Percentiles rank a stretch among this genome's conserved stretches.
Conservation (phyloP, 2,888 invertebrate species). For the Campoplex capitator region DNA sequence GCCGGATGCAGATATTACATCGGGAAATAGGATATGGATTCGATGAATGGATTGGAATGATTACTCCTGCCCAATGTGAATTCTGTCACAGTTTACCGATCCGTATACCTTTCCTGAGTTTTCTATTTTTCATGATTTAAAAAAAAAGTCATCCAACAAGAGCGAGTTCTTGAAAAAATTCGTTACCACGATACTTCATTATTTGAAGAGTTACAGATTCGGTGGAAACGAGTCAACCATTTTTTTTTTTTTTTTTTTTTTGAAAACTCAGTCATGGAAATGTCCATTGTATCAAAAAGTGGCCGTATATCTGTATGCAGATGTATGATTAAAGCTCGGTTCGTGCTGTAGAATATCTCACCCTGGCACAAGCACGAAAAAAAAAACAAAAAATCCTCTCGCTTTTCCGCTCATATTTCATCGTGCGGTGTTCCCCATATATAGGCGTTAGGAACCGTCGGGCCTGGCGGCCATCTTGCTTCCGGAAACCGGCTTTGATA, state of each 20-base stretch:
- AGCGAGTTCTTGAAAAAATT: background rate
- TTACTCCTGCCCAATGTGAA: constrained; percentile 47
- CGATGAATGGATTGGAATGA: constrained; percentile 52
- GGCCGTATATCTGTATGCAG: background rate
- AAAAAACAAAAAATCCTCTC: constrained; percentile 56
- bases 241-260: background rate
- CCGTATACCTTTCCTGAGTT: background rate
- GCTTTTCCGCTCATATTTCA: constrained; percentile 83
- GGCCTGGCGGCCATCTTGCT: constrained; percentile 81
- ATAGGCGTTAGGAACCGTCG: constrained; percentile 30
- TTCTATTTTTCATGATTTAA: background rate
- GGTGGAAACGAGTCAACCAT: background rate
- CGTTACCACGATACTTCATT: background rate
- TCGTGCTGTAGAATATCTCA: constrained; percentile 50
- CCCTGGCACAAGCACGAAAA: constrained; percentile 20
- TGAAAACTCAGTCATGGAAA: background rate
- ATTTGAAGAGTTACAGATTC: background rate
- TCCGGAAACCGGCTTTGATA: constrained; percentile 78
- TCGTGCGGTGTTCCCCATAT: constrained; percentile 64
- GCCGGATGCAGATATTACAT: constrained; percentile 4
- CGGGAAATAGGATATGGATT: constrained; percentile 15
- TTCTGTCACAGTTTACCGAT: background rate
- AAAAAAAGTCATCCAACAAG: background rate
- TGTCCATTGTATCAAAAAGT: background rate
- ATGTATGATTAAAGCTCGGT: constrained; percentile 25